phyloP scores from a whole-genome alignment of 2,797 vertebrate species.

The Myiotriccus ornatus region DNA sequence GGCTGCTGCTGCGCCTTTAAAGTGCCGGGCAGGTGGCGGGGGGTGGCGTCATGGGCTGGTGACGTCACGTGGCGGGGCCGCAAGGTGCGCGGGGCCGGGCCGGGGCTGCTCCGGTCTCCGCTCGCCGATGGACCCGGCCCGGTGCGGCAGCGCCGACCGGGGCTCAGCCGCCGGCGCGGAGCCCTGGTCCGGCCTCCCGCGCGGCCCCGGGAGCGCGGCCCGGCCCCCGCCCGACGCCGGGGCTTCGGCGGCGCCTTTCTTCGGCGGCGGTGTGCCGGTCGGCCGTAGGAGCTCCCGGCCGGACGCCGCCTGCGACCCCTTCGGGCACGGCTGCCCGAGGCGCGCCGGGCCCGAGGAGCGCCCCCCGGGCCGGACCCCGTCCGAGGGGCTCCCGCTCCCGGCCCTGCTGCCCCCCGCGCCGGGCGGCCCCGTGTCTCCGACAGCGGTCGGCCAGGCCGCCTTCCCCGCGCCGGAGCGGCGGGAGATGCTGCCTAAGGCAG shows the following conservation, averaged over 20 bases:
- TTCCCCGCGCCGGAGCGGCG: conserved; percentile 20
- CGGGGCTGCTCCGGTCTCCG: not conserved
- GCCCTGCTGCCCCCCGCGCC: conserved; percentile 65
- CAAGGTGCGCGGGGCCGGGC: not conserved
- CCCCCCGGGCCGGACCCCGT: not conserved
- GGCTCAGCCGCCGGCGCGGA: conserved; percentile 2
- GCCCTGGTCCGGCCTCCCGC: not conserved
- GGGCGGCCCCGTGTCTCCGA: not conserved
- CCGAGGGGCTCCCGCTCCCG: conserved; percentile 66
- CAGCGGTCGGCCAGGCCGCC: not conserved
- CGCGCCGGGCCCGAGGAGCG: conserved; percentile 56
- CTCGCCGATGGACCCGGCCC: not conserved
- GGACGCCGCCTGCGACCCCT: conserved; percentile 25
- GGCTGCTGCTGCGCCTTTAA: not conserved
- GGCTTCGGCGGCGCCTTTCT: not conserved
- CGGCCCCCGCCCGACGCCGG: conserved; percentile 6
- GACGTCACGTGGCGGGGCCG: not conserved
- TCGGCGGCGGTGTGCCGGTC: not conserved
- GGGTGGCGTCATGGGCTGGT: not conserved
- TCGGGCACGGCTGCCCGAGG: conserved; percentile 37
- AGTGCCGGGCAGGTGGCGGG: not conserved
- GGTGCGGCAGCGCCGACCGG: not conserved
- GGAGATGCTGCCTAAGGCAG: conserved; percentile 47
- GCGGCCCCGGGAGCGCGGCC: not conserved
- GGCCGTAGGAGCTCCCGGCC: conserved; percentile 54